Evolutionary conservation across 2,113 vertebrate species (phyloP), one percentile per base, ranked within the genome.

Genomic region (Aspiorhynchus laticeps): DNA sequence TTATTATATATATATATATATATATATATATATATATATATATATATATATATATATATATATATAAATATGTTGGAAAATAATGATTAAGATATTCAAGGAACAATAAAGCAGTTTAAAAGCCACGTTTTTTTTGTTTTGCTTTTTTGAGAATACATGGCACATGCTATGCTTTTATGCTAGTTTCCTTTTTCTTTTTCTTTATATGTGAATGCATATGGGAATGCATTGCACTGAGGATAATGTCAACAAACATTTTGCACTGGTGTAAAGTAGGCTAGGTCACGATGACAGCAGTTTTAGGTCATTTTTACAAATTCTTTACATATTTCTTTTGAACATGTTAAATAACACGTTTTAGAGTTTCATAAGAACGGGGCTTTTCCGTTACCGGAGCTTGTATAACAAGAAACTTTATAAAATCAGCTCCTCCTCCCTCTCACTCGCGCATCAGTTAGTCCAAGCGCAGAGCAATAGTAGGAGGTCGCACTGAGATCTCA

Each of bases 341-440:
- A 76, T 74, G 43, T 79, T 85, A 83, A 21, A 86, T 26, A 56
- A 77, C 87, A 88, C 67, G 80, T 83, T 89, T 36, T 85, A 65
- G 53, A 79, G 65, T 38, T 94, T 91, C 86, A 88, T 89, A 91
- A 95, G 88, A 87, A 83, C 28, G 38, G 84, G 59, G 85, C 5
- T 77, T 88, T 83, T 79, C 80, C 69, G 53, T 84, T 84, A 74
- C 79, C 80, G 80, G 67, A 80, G 90, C 88, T 93, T 92, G 90
- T 93, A 67, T 90, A 93, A 89, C 73, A 85, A 91, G 59, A 91
- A 90, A 90, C 88, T 89, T 63, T 89, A 86, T 87, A 61, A 84
- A 84, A 84, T 81, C 88, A 92, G 91, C 95, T 95, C 94, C 94
- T 93, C 94, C 94, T 94, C 85, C 92, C 91, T 87, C 80, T 90